These are phyloP conservation scores for Xanthia icteritia DNA, from an alignment of 2,888 invertebrate genomes.

Conservation along the genomic window DNA sequence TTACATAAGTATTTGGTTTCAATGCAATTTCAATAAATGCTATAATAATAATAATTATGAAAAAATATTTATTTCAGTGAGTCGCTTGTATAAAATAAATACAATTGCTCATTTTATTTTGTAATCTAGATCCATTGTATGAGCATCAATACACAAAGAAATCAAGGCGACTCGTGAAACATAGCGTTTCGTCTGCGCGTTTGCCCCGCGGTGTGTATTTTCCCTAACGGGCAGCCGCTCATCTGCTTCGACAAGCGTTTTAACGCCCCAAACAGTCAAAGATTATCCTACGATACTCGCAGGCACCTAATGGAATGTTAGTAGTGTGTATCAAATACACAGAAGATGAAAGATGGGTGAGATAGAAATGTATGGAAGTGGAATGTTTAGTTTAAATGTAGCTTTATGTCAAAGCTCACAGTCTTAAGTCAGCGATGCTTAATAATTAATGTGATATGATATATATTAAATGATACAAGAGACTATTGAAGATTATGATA, in stretches of 20 bases:
- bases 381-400: slow-evolving; percentile 53
- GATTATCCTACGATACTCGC: slow-evolving; percentile 50
- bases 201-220: slow-evolving; percentile 41
- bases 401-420: slow-evolving; percentile 55
- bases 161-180: neutral
- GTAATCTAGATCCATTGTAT: neutral
- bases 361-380: slow-evolving; percentile 50
- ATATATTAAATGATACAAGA: slow-evolving; percentile 37
- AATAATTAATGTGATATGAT: slow-evolving; percentile 13
- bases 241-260: slow-evolving; percentile 57
- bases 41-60: neutral
- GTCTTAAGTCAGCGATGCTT: slow-evolving; percentile 47
- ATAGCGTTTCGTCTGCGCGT: slow-evolving; percentile 48
- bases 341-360: slow-evolving; percentile 51
- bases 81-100: neutral
- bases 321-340: slow-evolving; percentile 51
- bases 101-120: slow-evolving; percentile 1
- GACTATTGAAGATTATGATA: neutral
- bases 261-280: slow-evolving; percentile 63
- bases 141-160: slow-evolving; percentile 12
- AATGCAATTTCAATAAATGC: no score
- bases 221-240: slow-evolving; percentile 49
- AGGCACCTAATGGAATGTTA: slow-evolving; percentile 62
- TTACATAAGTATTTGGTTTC: neutral
- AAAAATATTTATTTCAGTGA: neutral